phyloP scores from a whole-genome alignment of 2,888 invertebrate species.

The Polymixis lichenea region DNA sequence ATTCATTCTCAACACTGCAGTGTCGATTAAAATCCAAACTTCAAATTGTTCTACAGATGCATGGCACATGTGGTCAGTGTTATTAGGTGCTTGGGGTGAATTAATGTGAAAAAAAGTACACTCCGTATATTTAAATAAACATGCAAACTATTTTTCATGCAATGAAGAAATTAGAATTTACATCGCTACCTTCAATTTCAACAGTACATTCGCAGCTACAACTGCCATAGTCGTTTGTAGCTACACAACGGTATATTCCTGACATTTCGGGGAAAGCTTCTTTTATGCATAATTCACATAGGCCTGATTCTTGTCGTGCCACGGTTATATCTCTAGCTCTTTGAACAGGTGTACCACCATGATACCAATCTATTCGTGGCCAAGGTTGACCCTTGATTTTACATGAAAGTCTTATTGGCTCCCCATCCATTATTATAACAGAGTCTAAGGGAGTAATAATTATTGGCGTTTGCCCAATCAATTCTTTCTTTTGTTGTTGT shows the following conservation, averaged over 20 bases:
- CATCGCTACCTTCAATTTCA: slow-evolving; percentile 94
- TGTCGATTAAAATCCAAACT: slow-evolving; percentile 56
- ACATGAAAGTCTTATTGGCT: slow-evolving; percentile 94
- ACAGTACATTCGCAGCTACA: slow-evolving; percentile 94
- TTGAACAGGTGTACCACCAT: slow-evolving; percentile 92
- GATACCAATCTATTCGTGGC: slow-evolving; percentile 95
- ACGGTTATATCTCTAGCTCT: slow-evolving; percentile 95
- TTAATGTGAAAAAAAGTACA: slow-evolving; percentile 63
- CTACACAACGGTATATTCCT: slow-evolving; percentile 96
- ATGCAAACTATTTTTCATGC: slow-evolving; percentile 77
- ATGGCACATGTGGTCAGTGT: slow-evolving; percentile 77
- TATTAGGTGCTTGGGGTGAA: slow-evolving; percentile 58
- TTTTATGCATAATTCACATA: slow-evolving; percentile 94
- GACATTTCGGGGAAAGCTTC: slow-evolving; percentile 98
- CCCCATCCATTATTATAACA: slow-evolving; percentile 96
- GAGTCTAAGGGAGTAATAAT: slow-evolving; percentile 94
- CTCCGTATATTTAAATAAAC: slow-evolving; percentile 58
- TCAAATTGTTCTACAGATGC: slow-evolving; percentile 82
- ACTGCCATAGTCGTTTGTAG: slow-evolving; percentile 95
- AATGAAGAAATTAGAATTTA: slow-evolving; percentile 73
- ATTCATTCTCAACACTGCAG: slow-evolving; percentile 29
- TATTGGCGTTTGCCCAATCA: slow-evolving; percentile 91
- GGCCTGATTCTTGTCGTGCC: slow-evolving; percentile 94
- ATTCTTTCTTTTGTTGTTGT: slow-evolving; percentile 89
- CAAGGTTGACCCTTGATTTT: slow-evolving; percentile 94